A percentile compares a stretch with the other conserved stretches of the same genome.
These are phyloP conservation scores for Latrodectus elegans DNA, from an alignment of 2,888 invertebrate species.

Conservation along the genomic window DNA sequence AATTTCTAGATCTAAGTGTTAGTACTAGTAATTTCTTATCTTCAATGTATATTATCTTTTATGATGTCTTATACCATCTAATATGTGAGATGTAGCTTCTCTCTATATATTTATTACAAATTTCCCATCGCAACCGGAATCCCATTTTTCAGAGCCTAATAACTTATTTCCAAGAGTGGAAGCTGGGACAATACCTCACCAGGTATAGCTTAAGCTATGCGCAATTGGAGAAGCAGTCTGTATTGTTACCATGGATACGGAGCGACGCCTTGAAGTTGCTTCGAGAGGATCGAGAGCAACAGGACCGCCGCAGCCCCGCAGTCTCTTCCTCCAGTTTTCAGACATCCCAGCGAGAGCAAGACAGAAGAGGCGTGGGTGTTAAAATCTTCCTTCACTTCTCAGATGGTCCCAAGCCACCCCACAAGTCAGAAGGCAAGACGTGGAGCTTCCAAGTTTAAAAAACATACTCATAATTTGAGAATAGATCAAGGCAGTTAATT, in stretches of 20 bases:
- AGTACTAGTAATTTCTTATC: no score
- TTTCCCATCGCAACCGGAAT: no score
- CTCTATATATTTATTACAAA: no score
- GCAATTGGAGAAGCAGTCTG: slow-evolving; percentile 32
- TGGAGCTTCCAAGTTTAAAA: not conserved
- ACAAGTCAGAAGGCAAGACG: not conserved
- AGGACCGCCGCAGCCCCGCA: slow-evolving; percentile 57
- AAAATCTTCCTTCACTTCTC: slow-evolving; percentile 8
- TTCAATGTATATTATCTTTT: no score
- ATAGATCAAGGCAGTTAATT: not conserved
- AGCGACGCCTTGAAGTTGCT: slow-evolving; percentile 61
- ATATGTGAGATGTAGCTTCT: no score
- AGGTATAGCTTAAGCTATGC: slow-evolving; percentile 23
- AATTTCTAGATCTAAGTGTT: no score
- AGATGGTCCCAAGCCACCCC: not conserved
- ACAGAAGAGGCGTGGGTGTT: slow-evolving; percentile 55
- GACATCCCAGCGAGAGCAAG: slow-evolving; percentile 24
- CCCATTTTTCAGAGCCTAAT: no score
- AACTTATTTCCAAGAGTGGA: not conserved
- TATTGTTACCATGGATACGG: slow-evolving; percentile 41
- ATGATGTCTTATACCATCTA: no score
- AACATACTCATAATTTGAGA: not conserved
- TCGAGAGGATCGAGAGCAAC: slow-evolving; percentile 47
- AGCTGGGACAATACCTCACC: slow-evolving; percentile 39
- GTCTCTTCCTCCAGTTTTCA: slow-evolving; percentile 23